phyloP scores from a whole-genome alignment of 1,140 invertebrate genomes.

The Teleopsis dalmanni region DNA sequence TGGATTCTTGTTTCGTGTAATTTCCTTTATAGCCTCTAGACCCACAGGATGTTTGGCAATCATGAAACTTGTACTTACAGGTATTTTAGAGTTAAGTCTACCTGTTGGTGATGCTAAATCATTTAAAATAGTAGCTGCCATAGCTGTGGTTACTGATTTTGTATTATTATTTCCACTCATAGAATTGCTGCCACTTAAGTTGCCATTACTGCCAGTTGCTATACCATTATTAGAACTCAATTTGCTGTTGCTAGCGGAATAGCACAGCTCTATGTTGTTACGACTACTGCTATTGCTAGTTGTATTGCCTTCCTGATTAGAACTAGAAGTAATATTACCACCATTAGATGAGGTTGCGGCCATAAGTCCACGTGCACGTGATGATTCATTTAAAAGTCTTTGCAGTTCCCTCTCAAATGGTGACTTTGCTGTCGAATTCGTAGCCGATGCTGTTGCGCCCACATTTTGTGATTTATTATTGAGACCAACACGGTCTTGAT shows the following conservation, averaged over 20 bases:
- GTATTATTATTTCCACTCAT: slow-evolving; percentile 39
- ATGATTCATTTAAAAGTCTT: slow-evolving; percentile 59
- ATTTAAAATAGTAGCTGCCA: slow-evolving; percentile 15
- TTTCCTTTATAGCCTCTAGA: slow-evolving; percentile 43
- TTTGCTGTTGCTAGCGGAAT: slow-evolving; percentile 31
- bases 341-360: slow-evolving; percentile 12
- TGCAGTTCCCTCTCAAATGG: slow-evolving; percentile 67
- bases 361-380: slow-evolving; percentile 25
- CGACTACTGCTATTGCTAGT: slow-evolving; percentile 35
- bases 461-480: slow-evolving; percentile 2
- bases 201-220: slow-evolving; percentile 25
- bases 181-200: slow-evolving; percentile 37
- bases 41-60: slow-evolving; percentile 42
- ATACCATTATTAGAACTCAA: slow-evolving; percentile 28
- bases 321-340: slow-evolving; percentile 13
- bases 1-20: slow-evolving; percentile 42
- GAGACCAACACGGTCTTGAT: slow-evolving; percentile 24
- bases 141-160: slow-evolving; percentile 12
- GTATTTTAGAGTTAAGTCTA: slow-evolving; percentile 19
- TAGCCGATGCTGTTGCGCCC: background rate
- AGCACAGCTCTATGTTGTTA: slow-evolving; percentile 29
- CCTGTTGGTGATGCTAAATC: slow-evolving; percentile 17
- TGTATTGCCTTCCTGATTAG: slow-evolving; percentile 20
- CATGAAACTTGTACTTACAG: slow-evolving; percentile 39
- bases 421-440: slow-evolving; percentile 38